Conservation (phyloP, 2,797 vertebrate species). For the Phataginus tricuspis region DNA sequence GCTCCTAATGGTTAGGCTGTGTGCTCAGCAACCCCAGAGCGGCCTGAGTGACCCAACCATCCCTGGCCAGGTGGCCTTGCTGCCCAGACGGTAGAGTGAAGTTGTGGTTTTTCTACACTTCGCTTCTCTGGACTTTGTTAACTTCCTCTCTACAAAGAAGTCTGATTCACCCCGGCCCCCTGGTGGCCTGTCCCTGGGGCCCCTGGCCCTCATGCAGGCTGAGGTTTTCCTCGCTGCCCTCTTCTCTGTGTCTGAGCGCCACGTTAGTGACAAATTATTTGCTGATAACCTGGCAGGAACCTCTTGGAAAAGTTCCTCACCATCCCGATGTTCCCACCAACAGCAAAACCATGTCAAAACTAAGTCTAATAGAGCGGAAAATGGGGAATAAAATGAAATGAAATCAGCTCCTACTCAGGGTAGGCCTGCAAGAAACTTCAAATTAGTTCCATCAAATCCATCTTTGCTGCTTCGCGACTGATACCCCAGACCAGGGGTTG, state of each 20-base stretch:
- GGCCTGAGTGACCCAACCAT: accelerated
- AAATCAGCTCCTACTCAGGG: conserved; percentile 46
- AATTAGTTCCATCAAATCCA: conserved; percentile 78
- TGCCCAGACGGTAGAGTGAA: accelerated
- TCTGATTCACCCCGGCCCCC: accelerated
- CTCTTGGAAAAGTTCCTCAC: conserved; percentile 66
- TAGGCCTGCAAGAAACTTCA: conserved; percentile 80
- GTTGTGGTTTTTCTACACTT: background rate
- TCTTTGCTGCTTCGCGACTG: conserved; percentile 76
- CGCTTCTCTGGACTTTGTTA: background rate
- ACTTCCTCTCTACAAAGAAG: background rate
- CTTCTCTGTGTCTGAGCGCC: background rate
- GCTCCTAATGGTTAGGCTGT: accelerated
- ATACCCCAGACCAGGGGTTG: conserved; percentile 81
- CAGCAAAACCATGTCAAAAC: conserved; percentile 76
- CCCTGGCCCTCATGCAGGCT: background rate
- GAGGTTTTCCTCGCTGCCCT: background rate
- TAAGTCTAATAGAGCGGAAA: conserved; percentile 74
- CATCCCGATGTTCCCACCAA: conserved; percentile 55
- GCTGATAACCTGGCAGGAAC: conserved; percentile 68
- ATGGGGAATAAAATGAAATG: conserved; percentile 56
- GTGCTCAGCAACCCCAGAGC: background rate
- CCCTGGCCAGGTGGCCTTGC: accelerated
- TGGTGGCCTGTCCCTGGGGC: accelerated
- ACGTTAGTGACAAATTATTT: background rate